These are phyloP conservation scores for Sigmodon hispidus DNA, from an alignment of 2,113 vertebrate species.

Conservation along the genomic window DNA sequence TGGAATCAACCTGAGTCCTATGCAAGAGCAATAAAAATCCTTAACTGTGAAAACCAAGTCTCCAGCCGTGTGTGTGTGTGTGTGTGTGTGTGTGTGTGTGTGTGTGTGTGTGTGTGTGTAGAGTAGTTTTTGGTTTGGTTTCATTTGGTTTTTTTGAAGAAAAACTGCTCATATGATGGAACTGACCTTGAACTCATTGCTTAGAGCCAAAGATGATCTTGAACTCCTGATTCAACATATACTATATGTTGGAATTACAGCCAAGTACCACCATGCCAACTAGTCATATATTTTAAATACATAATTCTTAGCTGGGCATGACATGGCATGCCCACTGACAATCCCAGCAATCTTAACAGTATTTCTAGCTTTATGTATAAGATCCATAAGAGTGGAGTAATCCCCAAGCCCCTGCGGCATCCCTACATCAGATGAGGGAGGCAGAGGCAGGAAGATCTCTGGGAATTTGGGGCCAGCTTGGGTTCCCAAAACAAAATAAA, in stretches of 20 bases:
- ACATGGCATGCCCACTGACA: neutral
- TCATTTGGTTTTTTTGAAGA: neutral
- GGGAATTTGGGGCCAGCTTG: neutral
- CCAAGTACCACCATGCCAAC: neutral
- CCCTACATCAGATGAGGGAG: neutral
- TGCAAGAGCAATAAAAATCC: neutral
- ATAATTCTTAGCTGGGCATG: neutral
- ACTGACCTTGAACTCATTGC: neutral
- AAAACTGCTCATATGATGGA: too few relatives aligned
- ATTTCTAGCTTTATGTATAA: neutral
- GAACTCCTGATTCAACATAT: neutral
- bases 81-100: too few relatives aligned
- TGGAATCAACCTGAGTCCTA: neutral
- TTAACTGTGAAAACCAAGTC: neutral
- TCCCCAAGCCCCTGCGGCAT: neutral
- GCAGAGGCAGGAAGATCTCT: neutral
- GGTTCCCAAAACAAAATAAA: neutral
- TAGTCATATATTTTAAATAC: neutral
- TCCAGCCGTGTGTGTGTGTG: neutral
- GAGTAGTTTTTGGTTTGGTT: neutral
- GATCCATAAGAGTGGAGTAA: neutral
- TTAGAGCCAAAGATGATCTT: neutral
- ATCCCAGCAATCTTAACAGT: neutral
- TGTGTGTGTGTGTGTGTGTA: neutral
- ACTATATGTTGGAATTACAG: neutral